phyloP scores from a whole-genome alignment of 1,140 invertebrate species.

The Drosophila kohkoa region DNA sequence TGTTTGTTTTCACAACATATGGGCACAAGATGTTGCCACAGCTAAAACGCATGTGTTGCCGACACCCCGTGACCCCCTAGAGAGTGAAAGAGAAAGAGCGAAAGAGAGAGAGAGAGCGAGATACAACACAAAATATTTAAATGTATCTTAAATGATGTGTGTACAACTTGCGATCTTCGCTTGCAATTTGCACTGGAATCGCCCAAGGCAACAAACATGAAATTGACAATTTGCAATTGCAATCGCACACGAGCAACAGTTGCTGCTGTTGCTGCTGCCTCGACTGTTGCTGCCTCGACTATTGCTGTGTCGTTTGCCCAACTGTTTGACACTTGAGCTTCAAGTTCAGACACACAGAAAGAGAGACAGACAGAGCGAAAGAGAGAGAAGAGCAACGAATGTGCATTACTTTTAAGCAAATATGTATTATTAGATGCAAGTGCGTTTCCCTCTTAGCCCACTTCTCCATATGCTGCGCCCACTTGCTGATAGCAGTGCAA shows the following conservation, averaged over 20 bases:
- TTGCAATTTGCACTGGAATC: slow-evolving; percentile 48
- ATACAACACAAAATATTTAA: background rate
- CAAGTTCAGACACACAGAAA: slow-evolving; percentile 24
- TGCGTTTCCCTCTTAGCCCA: slow-evolving; percentile 7
- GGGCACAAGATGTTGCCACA: slow-evolving; percentile 74
- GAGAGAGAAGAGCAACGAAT: slow-evolving; percentile 3
- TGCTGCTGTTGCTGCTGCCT: background rate
- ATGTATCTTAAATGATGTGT: slow-evolving; percentile 8
- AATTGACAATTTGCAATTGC: slow-evolving; percentile 44
- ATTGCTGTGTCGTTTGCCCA: slow-evolving; percentile 18
- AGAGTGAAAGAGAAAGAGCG: too few species aligned
- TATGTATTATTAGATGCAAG: slow-evolving; percentile 19
- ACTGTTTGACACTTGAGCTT: slow-evolving; percentile 28
- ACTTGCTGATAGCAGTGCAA: slow-evolving; percentile 32
- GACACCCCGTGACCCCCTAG: slow-evolving; percentile 13
- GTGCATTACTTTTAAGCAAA: slow-evolving; percentile 32
- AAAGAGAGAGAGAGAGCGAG: slow-evolving; percentile 7
- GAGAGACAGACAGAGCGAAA: background rate
- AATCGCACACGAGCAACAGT: slow-evolving; percentile 16
- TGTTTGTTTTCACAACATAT: slow-evolving; percentile 79
- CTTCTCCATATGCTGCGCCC: background rate
- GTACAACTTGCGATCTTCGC: slow-evolving; percentile 33
- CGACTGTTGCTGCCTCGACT: too few species aligned
- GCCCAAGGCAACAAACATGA: slow-evolving; percentile 14
- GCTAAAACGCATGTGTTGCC: slow-evolving; percentile 63